Evolutionary conservation across 2,113 vertebrate genomes (phyloP), one percentile per base, ranked within the genome.

Genomic region (Paracanthobrama guichenoti): DNA sequence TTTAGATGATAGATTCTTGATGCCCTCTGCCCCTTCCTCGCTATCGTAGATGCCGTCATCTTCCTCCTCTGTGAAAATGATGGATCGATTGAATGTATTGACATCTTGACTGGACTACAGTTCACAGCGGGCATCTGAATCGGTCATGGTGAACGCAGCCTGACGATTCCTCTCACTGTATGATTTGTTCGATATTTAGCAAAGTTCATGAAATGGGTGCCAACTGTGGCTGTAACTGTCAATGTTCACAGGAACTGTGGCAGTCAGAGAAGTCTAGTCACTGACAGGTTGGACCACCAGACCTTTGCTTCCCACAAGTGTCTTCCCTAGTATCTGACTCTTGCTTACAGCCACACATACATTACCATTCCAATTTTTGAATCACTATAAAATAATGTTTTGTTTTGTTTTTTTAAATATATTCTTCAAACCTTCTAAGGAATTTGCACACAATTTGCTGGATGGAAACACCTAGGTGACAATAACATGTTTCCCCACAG

Each of bases 11-110:
- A 90, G 87, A 66, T 93, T 92, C 12, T 92, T 93, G 88, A 92
- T 86, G 84, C 93, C 93, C 82, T 90, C 87, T 0, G 92, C 91
- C 28, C 92, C 95, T 0, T 95, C 95, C 39, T 97, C 96, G 0
- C 96, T 97, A 90, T 97, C 93, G 4, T 93, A 96, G 90, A 95
- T 95, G 42, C 89, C 93, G 0, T 93, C 92, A 10, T 92, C 92
- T 75, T 95, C 94, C 84, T 96, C 96, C 75, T 94, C 94, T 94
- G 93, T 86, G 86, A 60, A 77, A 50, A 84, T 67, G 79, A 86
- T 84, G 73, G 79, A 88, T 88, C 82, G 16, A 88, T 86, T 75
- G 79, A 86, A 87, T 80, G 24, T 57, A 84, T 81, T 86, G 81
- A 78, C 84, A 84, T 66, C 57, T 76, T 44, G 67, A 74, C 55